Conservation (phyloP, 2,797 vertebrate species). For the Neomorphus geoffroyi region DNA sequence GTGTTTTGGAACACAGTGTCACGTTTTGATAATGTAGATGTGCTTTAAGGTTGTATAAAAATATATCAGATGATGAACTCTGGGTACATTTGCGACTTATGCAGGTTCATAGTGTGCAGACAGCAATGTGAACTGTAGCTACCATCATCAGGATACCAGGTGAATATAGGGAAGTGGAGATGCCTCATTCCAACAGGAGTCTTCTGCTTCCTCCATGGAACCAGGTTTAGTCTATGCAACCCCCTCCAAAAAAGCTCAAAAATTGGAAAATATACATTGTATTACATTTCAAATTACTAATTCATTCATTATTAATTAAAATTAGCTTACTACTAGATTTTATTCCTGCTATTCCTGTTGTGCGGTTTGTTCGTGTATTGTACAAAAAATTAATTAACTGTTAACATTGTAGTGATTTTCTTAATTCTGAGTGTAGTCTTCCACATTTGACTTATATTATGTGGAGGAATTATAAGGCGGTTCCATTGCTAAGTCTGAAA, state of each 20-base stretch:
- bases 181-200: background rate
- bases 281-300: background rate
- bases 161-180: background rate
- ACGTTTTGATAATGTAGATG: background rate
- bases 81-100: fast-evolving
- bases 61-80: background rate
- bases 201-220: background rate
- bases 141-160: background rate
- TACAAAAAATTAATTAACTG: background rate
- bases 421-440: background rate
- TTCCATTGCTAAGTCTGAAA: background rate
- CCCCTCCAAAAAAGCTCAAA: background rate
- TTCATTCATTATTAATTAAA: background rate
- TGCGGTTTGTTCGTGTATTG: background rate
- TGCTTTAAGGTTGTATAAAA: background rate
- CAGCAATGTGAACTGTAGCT: background rate
- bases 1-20: background rate
- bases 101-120: background rate
- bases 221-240: background rate
- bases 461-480: background rate
- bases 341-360: background rate
- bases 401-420: background rate
- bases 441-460: background rate
- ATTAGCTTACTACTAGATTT: background rate
- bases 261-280: background rate